Base-by-base conservation (phyloP, 2,888 invertebrate species). In the Slavum lentiscoides region DNA sequence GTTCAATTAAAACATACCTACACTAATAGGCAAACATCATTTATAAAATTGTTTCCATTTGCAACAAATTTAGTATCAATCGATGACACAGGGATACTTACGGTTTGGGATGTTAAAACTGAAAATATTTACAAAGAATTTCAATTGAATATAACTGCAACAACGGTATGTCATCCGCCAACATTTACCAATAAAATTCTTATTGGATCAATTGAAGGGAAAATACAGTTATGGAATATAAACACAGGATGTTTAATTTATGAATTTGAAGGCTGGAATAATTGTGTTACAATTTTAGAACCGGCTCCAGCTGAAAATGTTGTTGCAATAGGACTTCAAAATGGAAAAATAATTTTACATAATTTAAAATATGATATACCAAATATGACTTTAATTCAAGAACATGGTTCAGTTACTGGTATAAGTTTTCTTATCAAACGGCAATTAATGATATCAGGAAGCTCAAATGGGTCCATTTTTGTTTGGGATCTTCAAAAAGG, bases 171-270 rank as follows among this genome's bases (percentile, higher is more conserved):
- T 82, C 99, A 99, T 88, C 99, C 98, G 0, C 92, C 91, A 39
- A 96, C 98, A 0, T 99, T 98, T 86, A 87, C 97, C 21, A 98
- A 99, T 86, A 99, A 99, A 86, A 90, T 98, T 82, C 86, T 98
- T 49, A 87, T 98, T 62, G 97, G 94, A 1, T 95, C 95, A 84
- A 89, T 91, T 81, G 94, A 96, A 86, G 97, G 97, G 0, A 87
- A 89, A 64, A 85, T 98, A 83, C 95, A 96, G 85, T 86, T 98
- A 83, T 96, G 96, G 95, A 98, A 98, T 87, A 87, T 98, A 11
- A 92, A 92, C 77, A 91, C 91, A 30, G 91, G 91, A 61, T 92
- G 92, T 85, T 87, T 93, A 83, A 89, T 96, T 70, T 92, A 93
- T 86, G 91, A 92, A 0, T 96, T 97, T 85, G 87, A 89, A 82